Evolutionary conservation across 1,140 invertebrate genomes (phyloP).

Genomic region (Cyphomyrmex costatus): DNA sequence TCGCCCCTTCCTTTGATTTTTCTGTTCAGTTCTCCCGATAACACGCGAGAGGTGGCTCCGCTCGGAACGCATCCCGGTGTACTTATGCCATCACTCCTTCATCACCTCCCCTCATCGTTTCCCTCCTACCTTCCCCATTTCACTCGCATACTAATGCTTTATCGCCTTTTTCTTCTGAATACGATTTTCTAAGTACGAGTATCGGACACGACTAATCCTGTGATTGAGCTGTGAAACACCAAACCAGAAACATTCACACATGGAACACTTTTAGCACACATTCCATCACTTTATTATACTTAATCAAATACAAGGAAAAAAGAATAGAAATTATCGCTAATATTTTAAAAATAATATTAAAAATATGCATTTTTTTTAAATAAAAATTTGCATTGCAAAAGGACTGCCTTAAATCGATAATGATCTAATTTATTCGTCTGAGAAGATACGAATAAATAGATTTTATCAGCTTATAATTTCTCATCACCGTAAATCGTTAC

Average conservation of each 20-base stretch:
- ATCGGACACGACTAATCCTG: not conserved
- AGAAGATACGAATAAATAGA: not conserved
- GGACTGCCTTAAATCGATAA: not conserved
- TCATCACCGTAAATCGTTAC: not conserved
- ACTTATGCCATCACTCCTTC: constrained; percentile 11
- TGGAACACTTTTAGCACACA: not conserved
- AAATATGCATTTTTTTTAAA: not conserved
- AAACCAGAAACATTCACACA: not conserved
- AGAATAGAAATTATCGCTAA: not conserved
- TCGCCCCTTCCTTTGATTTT: constrained; percentile 74
- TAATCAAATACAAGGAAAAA: not conserved
- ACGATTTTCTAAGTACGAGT: not conserved
- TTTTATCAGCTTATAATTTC: not conserved
- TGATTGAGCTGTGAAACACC: not conserved
- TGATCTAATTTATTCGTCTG: not conserved
- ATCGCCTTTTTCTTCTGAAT: constrained; percentile 18
- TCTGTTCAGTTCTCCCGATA: constrained; percentile 50
- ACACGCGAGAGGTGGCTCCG: constrained; percentile 20
- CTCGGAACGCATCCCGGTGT: constrained; percentile 3
- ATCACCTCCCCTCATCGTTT: not conserved
- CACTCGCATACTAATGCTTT: not conserved
- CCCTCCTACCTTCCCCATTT: not conserved
- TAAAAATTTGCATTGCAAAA: not conserved
- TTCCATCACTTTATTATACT: not conserved
- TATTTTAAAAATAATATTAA: not conserved